phyloP scores from a whole-genome alignment of 2,888 invertebrate species.

The Cephus sareptanus region DNA sequence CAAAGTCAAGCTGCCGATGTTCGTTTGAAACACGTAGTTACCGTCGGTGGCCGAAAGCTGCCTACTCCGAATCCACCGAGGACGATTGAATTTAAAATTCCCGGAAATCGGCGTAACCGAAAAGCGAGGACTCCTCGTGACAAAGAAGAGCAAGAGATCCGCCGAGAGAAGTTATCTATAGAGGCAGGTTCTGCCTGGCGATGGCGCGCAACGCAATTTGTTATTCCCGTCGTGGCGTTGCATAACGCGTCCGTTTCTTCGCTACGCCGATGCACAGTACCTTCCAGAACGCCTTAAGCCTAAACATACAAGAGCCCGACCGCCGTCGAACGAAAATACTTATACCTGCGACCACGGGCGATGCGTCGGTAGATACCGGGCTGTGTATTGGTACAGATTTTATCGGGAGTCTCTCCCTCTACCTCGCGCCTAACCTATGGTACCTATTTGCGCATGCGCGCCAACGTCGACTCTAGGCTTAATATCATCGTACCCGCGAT shows the following conservation, averaged over 20 bases:
- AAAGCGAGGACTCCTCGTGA: background rate
- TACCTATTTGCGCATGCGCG: background rate
- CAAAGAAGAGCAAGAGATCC: background rate
- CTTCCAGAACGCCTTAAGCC: background rate
- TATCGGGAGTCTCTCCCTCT: background rate
- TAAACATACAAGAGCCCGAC: background rate
- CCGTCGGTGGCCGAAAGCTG: background rate
- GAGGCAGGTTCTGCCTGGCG: background rate
- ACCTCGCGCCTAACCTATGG: no score
- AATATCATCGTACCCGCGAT: background rate
- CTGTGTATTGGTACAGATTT: background rate
- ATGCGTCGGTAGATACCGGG: background rate
- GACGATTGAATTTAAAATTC: background rate
- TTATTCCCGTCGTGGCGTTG: constrained; percentile 44
- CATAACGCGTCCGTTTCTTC: constrained; percentile 38
- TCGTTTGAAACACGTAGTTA: background rate
- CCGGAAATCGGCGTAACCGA: background rate
- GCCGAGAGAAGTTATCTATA: background rate
- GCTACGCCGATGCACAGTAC: background rate
- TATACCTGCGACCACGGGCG: background rate
- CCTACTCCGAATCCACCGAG: background rate
- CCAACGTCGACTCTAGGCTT: background rate
- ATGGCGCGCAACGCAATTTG: constrained; percentile 26
- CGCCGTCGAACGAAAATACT: background rate
- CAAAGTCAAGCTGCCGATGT: background rate